These are phyloP conservation scores for Drosophila ustulata DNA, from an alignment of 2,888 invertebrate species.

Conservation along the genomic window DNA sequence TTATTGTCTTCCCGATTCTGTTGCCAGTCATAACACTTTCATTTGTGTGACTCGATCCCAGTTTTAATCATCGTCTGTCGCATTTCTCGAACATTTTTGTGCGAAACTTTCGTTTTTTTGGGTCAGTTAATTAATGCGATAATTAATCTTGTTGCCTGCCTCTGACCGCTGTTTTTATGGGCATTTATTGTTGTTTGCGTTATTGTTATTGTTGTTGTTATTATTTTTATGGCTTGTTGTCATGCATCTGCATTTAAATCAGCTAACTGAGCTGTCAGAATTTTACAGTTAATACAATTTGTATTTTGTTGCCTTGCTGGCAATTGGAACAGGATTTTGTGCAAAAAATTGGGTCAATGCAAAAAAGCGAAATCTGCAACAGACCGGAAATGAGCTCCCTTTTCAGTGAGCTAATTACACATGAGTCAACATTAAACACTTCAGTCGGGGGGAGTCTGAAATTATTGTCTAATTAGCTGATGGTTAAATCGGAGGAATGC, in stretches of 20 bases:
- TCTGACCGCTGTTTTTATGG: slow-evolving; percentile 41
- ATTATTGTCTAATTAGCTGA: slow-evolving; percentile 7
- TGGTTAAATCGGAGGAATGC: background rate
- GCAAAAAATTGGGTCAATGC: slow-evolving; percentile 62
- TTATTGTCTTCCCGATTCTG: background rate
- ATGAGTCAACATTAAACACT: slow-evolving; percentile 13
- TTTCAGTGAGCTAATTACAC: slow-evolving; percentile 6
- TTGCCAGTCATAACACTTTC: slow-evolving; percentile 49
- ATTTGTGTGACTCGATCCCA: slow-evolving; percentile 34
- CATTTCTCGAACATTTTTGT: slow-evolving; percentile 25
- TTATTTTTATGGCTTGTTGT: slow-evolving; percentile 49
- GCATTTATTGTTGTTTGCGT: slow-evolving; percentile 44
- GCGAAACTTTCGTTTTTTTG: slow-evolving; percentile 81
- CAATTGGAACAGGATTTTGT: slow-evolving; percentile 35
- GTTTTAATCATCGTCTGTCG: slow-evolving; percentile 11
- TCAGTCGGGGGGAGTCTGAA: background rate
- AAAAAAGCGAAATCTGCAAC: slow-evolving; percentile 21
- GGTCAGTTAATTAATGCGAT: slow-evolving; percentile 83
- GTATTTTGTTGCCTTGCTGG: slow-evolving; percentile 20
- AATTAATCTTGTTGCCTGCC: slow-evolving; percentile 75
- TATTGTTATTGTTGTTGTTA: slow-evolving; percentile 20
- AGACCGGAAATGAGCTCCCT: slow-evolving; percentile 11
- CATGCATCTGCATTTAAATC: slow-evolving; percentile 65
- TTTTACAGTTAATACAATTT: slow-evolving; percentile 70
- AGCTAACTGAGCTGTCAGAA: slow-evolving; percentile 77